Conservation (phyloP, 2,797 vertebrate genomes). For the Crotalus adamanteus region DNA sequence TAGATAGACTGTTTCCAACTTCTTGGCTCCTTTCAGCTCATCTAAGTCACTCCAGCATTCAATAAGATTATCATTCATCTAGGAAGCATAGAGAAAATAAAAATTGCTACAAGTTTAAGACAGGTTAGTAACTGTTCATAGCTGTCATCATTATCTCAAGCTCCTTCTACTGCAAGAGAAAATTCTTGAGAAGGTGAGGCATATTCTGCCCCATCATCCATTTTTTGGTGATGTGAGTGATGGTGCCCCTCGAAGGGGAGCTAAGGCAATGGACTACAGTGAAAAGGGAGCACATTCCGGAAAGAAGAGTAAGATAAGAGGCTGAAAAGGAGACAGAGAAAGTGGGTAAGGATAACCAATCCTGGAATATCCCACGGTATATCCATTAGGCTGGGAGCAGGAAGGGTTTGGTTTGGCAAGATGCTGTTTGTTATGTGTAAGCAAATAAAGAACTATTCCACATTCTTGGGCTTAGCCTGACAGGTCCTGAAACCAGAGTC, state of each 20-base stretch:
- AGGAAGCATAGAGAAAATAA: slow-evolving; percentile 26
- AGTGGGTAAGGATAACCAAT: not conserved
- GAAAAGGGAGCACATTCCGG: not conserved
- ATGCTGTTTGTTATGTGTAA: not conserved
- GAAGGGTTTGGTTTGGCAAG: not conserved
- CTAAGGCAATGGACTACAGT: not conserved
- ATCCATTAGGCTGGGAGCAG: not conserved
- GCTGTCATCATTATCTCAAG: not conserved
- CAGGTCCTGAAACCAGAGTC: not conserved
- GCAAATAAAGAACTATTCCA: not conserved
- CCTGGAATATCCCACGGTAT: not conserved
- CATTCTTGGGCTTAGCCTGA: not conserved
- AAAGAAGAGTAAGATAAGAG: not conserved
- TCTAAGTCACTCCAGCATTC: slow-evolving; percentile 97
- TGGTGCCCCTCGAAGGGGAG: not conserved
- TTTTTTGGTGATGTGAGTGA: not conserved
- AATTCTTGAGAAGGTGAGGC: not conserved
- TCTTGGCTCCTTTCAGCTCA: slow-evolving; percentile 89
- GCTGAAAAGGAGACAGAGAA: not conserved
- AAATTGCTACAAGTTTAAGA: not conserved
- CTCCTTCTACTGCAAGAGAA: not conserved
- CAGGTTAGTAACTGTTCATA: not conserved
- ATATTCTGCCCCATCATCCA: not conserved
- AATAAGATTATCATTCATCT: slow-evolving; percentile 98
- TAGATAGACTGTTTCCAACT: slow-evolving; percentile 93